Base-by-base conservation (phyloP, 2,888 invertebrate species). In the Amblyjoppa fuscipennis region DNA sequence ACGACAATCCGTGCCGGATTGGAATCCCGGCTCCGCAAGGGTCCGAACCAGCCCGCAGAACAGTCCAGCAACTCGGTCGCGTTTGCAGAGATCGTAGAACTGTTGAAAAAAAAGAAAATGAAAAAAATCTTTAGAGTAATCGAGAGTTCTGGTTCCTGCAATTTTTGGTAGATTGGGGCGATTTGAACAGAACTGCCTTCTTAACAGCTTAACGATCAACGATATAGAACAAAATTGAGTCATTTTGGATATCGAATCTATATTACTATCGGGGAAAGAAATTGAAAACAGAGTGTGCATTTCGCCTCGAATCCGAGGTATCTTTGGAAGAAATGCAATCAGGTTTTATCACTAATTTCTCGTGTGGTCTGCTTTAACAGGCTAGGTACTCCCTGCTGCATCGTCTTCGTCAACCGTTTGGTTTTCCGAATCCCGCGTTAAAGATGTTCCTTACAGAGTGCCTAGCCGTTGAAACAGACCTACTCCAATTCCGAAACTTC, bases 401-500 rank as follows among this genome's bases (percentile, higher is more conserved):
- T 78, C 74, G 69, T 74, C 64, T 34, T 79, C 75, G 56, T 70
- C 49, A 64, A 45, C 41, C 78, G n/a, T 53, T 34, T 74, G 16
- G 34, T 45, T 45, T 70, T 45, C 56, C 64, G 51, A 70, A 69
- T 68, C 56, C 85, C 74, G 31, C 69, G 74, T 82, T n/a, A 79
- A 83, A 81, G 82, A 90, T 79, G 87, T 92, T 93, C 90, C 91
- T 93, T 93, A 93, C 91, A 91, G 91, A 92, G 92, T 91, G 90
- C 92, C 92, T 92, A 92, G 92, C 91, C 90, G 89, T 90, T 90
- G 89, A 89, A 92, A 91, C 91, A 91, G 91, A 92, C 89, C 89
- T 78, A 73, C 83, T 81, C 79, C 51, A 59, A 68, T 81, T 79
- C 56, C n/a, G 45, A 49, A 77, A 34, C 20, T 69, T 69, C 28